Percentiles rank a stretch among this genome's conserved stretches.
These are phyloP conservation scores for Willisornis vidua DNA, from an alignment of 2,113 vertebrate genomes.

Conservation along the genomic window DNA sequence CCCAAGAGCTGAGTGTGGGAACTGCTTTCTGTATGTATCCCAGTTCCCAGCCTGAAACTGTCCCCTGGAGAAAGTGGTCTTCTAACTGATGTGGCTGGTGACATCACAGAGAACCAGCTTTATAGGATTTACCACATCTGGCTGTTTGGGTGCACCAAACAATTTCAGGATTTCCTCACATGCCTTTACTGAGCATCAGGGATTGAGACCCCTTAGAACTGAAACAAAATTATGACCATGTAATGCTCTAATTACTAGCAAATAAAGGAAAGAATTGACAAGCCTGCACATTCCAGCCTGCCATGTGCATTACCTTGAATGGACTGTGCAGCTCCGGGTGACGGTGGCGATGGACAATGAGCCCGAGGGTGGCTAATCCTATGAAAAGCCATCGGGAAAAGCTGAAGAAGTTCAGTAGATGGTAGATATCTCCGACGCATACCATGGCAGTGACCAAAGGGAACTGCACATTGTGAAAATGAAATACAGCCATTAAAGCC, in stretches of 20 bases:
- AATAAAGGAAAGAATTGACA: neutral
- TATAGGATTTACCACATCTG: neutral
- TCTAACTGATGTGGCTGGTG: neutral
- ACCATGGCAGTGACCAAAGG: slow-evolving; percentile 81
- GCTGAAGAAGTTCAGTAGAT: slow-evolving; percentile 87
- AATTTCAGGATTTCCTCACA: neutral
- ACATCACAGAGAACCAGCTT: neutral
- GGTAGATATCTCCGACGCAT: slow-evolving; percentile 81
- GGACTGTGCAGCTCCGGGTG: slow-evolving; percentile 81
- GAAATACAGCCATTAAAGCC: slow-evolving; percentile 18
- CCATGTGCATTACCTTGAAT: slow-evolving; percentile 75
- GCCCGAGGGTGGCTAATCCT: slow-evolving; percentile 82
- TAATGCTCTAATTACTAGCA: neutral
- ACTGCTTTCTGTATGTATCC: neutral
- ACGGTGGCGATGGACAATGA: slow-evolving; percentile 84
- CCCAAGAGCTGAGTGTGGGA: fast-evolving
- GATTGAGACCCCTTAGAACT: neutral
- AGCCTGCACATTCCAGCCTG: neutral
- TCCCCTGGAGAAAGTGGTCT: neutral
- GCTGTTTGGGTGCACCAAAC: neutral
- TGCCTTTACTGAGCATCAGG: neutral
- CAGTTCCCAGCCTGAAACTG: neutral
- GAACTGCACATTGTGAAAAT: slow-evolving; percentile 71
- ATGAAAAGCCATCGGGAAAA: slow-evolving; percentile 90
- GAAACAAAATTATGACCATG: neutral